Evolutionary conservation across 2,797 vertebrate species (phyloP).

Genomic region (Lacerta agilis): DNA sequence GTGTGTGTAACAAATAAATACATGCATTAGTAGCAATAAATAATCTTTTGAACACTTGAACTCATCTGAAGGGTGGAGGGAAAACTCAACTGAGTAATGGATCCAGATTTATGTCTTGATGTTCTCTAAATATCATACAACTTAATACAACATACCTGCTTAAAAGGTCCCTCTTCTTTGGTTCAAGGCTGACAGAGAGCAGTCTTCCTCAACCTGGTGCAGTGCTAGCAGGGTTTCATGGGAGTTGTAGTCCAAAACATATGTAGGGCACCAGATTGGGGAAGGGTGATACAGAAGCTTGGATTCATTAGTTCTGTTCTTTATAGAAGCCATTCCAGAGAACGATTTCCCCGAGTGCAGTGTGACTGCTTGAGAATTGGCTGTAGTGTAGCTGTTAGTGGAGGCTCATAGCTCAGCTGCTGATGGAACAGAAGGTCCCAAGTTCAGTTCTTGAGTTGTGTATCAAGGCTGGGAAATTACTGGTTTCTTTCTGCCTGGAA

Average conservation of each 20-base stretch:
- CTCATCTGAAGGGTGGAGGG: not conserved
- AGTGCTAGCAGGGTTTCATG: not conserved
- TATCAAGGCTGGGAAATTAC: not conserved
- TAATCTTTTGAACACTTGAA: rapidly evolving
- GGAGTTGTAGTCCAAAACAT: too few species aligned
- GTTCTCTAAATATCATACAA: not conserved
- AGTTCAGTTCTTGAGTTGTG: not conserved
- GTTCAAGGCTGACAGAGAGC: not conserved
- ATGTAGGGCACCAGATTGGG: too few species aligned
- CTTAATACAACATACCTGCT: too few species aligned
- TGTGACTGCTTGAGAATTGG: not conserved
- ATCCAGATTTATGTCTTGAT: too few species aligned
- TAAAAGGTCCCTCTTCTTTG: not conserved
- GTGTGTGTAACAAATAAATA: not conserved
- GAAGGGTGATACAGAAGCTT: too few species aligned
- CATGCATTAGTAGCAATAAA: not conserved
- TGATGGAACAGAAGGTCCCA: not conserved
- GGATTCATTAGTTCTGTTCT: not conserved
- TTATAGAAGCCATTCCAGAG: not conserved
- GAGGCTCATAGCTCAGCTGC: not conserved
- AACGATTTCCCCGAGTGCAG: not conserved
- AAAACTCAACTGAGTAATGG: slow-evolving; percentile 21
- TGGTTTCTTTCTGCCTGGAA: not conserved
- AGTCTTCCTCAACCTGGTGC: not conserved
- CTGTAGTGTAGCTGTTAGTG: not conserved